Base-by-base conservation (phyloP, 2,797 vertebrate species). In the Erpetoichthys calabaricus region DNA sequence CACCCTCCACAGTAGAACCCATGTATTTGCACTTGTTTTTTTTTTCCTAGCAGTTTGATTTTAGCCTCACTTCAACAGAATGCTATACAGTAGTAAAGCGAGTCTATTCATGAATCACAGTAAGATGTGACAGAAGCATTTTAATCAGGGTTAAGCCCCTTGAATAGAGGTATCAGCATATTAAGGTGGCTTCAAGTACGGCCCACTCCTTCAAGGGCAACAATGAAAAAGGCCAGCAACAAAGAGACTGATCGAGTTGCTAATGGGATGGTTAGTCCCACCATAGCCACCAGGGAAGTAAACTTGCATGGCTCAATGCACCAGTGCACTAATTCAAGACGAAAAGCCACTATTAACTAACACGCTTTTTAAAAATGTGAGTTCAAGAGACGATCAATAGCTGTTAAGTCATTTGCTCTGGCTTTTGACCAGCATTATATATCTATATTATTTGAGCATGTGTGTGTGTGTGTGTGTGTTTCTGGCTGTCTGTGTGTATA, bases 201-300 rank as follows among this genome's bases (percentile, higher is more conserved):
- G 63, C 60, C 71, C 66, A 59, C 66, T 74, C 73, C 76, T 80
- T 80, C 73, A 80, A 73, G 70, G 70, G 72, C 71, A 64, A 75
- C 73, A 82, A 82, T 81, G 73, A 76, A 66, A 43, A 58, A 68
- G 62, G 64, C 63, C 55, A 71, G 73, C 71, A 73, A 85, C 81
- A 84, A 84, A 86, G 75, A 75, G 68, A 64, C 72, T 79, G 79
- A 86, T 83, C 75, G 84, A 82, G 79, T 80, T 72, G 70, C 74
- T 83, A 84, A 85, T 82, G 77, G 74, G 69, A 72, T 74, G 79
- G 76, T 71, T 70, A 77, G 76, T 73, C 79, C 74, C 75, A 79
- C 73, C 76, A 78, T 63, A 73, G 82, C 73, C 75, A 49, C 70
- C 73, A 69, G 71, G 75, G 75, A 73, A 72, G 75, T 70, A 62